These are phyloP conservation scores for Psix sp. DNA, from an alignment of 1,140 invertebrate genomes.

Conservation along the genomic window DNA sequence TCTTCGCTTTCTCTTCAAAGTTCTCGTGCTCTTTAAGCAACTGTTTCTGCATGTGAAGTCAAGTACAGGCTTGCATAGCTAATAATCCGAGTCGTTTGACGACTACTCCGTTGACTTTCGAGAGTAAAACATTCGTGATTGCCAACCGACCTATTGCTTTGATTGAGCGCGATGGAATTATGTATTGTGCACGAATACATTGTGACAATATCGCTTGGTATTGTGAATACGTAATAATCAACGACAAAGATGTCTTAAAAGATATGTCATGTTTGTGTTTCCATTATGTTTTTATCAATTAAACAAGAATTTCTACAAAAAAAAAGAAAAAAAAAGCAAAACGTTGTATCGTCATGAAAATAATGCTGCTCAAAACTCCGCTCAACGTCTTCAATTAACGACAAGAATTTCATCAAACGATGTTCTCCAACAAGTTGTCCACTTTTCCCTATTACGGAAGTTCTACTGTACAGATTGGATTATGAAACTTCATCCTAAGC, in stretches of 20 bases:
- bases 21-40: constrained; percentile 57
- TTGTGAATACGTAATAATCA: no score
- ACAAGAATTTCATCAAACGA: background rate
- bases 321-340: no score
- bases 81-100: constrained; percentile 44
- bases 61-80: constrained; percentile 44
- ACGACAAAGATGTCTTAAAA: no score
- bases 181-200: constrained; percentile 19
- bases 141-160: constrained; percentile 28
- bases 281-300: no score
- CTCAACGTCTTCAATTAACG: no score
- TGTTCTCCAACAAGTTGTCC: constrained; percentile 5
- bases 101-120: constrained; percentile 56
- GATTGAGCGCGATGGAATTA: constrained; percentile 37
- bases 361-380: no score
- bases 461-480: constrained; percentile 28
- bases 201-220: no score
- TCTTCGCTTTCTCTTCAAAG: constrained; percentile 56
- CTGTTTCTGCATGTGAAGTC: constrained; percentile 50
- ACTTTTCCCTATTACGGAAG: constrained; percentile 15
- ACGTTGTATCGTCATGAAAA: no score
- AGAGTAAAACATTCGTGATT: constrained; percentile 45
- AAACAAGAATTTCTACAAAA: no score
- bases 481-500: constrained; percentile 65
- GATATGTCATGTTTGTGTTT: no score